Percentiles rank a stretch among this genome's conserved stretches.
These are phyloP conservation scores for Verasper variegatus DNA, from an alignment of 2,113 vertebrate species.

Conservation along the genomic window DNA sequence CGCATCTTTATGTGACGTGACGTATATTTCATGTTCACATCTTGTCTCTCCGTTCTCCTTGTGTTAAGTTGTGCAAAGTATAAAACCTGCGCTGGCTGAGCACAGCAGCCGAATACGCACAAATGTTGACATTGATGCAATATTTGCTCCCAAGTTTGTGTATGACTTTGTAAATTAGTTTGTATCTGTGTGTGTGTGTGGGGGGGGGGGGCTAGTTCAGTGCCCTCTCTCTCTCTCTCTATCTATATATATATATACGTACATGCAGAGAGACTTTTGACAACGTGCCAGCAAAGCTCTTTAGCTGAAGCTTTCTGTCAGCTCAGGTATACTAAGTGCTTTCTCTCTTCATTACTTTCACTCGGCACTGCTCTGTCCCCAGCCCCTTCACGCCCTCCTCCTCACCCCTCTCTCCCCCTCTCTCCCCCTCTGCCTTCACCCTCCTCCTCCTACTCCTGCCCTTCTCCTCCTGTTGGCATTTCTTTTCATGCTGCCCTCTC, in stretches of 20 bases:
- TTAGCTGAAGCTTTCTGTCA: constrained; percentile 60
- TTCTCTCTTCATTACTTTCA: constrained; percentile 57
- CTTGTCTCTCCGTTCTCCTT: too few species aligned
- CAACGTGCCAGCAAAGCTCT: constrained; percentile 69
- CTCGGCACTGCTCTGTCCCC: constrained; percentile 32
- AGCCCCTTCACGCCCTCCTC: background rate
- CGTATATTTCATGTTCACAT: too few species aligned
- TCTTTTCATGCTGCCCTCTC: constrained; percentile 48
- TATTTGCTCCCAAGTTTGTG: too few species aligned
- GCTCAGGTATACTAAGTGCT: constrained; percentile 68
- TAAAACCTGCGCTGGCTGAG: too few species aligned
- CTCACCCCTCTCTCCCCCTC: background rate
- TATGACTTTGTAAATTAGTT: too few species aligned
- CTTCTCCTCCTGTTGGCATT: constrained; percentile 17
- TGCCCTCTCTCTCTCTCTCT: too few species aligned
- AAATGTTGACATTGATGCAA: too few species aligned
- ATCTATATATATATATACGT: constrained; percentile 14
- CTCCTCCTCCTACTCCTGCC: background rate
- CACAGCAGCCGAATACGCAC: too few species aligned
- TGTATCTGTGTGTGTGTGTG: constrained; percentile 21
- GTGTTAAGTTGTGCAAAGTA: too few species aligned
- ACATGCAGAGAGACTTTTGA: constrained; percentile 56
- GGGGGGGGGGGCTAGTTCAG: too few species aligned
- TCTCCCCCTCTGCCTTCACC: background rate
- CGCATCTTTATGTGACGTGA: background rate